These are phyloP conservation scores for Progne subis DNA, from an alignment of 2,113 vertebrate species.

Conservation along the genomic window DNA sequence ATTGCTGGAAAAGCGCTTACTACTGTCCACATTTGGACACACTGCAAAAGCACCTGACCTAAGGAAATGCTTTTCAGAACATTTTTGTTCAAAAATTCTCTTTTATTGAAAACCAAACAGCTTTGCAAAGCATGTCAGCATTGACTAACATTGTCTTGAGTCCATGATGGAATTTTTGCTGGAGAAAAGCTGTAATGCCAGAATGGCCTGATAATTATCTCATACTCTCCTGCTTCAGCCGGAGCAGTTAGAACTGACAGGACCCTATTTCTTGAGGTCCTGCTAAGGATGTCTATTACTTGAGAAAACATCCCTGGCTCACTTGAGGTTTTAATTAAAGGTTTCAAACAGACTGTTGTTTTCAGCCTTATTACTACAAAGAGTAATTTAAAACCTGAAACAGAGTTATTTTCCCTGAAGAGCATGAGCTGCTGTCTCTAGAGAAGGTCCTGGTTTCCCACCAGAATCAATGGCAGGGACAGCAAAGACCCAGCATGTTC, in stretches of 20 bases:
- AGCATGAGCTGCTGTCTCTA: not conserved
- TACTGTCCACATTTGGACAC: not conserved
- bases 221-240: not conserved
- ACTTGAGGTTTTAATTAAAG: not conserved
- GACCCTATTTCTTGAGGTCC: not conserved
- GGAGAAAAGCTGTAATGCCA: not conserved
- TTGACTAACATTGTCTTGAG: not conserved
- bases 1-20: not conserved
- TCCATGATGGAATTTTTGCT: not conserved
- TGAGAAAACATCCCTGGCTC: not conserved
- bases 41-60: not conserved
- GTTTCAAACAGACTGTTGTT: not conserved
- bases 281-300: not conserved
- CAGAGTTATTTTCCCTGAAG: not conserved
- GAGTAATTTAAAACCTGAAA: not conserved
- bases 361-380: not conserved
- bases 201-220: not conserved
- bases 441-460: not conserved
- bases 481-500: not conserved
- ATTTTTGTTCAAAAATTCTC: not conserved
- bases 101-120: not conserved
- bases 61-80: not conserved
- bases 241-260: not conserved
- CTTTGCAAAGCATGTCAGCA: not conserved
- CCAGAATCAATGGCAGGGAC: not conserved